Base-by-base conservation (phyloP, 2,797 vertebrate genomes). In the Myotis myotis region DNA sequence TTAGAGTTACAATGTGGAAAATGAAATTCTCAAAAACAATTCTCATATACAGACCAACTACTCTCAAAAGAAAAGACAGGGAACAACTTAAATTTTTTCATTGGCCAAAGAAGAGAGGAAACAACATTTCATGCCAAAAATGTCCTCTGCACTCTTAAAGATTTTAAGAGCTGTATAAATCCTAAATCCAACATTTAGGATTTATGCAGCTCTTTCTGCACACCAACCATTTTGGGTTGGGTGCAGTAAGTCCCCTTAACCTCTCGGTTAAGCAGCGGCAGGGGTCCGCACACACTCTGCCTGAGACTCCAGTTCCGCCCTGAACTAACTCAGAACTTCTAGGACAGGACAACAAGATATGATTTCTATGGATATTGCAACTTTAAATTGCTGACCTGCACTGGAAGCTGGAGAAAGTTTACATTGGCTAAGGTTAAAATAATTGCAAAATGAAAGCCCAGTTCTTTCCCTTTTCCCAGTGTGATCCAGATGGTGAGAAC, bases 371-470 rank as follows among this genome's bases (percentile, higher is more conserved):
- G 41, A 33, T 17, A 57, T 8, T 25, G 9, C 41, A 79, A n/a
- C 30, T 84, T 55, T 64, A 83, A 89, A 62, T 44, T 30, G 13
- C 47, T n/a, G 41, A 51, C 60, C 81, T 68, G 10, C 8, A 49
- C 36, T 60, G 60, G 87, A 74, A 71, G 22, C 66, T 36, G 51
- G 82, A 72, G 75, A 47, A 81, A 75, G 53, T 44, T 82, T 64
- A 64, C 51, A 33, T 15, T 62, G 75, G 25, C 47, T 16, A 28
- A 38, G 13, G 22, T 51, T 89, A 83, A 94, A 89, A 87, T 23
- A 84, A 85, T 80, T 75, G 13, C 28, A 84, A 84, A 95, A 76
- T 41, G 2, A n/a, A 95, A 93, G 8, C 72, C 49, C 15, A 72
- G 4, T 57, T 85, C 20, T 36, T 51, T 57, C 28, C 82, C 22